phyloP scores from a whole-genome alignment of 2,113 vertebrate genomes.

The Limnothrissa miodon region DNA sequence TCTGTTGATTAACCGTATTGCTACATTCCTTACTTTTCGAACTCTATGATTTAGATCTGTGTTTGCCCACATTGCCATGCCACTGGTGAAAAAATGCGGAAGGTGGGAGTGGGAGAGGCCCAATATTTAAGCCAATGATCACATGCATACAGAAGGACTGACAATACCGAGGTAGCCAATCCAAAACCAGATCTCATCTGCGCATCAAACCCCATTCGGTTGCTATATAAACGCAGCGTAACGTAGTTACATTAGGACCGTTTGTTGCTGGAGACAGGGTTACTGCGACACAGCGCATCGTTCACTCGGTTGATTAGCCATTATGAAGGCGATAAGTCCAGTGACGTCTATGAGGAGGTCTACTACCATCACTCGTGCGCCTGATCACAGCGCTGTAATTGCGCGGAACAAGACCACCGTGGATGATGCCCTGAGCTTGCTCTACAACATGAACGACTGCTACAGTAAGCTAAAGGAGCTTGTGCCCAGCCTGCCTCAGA shows the following conservation, averaged over 20 bases:
- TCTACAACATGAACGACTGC: slow-evolving; percentile 90
- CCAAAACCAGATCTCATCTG: slow-evolving; percentile 1
- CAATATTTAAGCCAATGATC: background rate
- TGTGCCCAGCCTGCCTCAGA: slow-evolving; percentile 85
- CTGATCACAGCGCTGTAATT: slow-evolving; percentile 78
- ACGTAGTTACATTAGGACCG: background rate
- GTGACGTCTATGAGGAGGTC: slow-evolving; percentile 74
- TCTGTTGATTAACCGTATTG: too few relatives aligned
- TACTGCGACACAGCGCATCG: background rate
- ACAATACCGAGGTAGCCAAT: slow-evolving; percentile 45
- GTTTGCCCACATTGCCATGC: slow-evolving; percentile 9
- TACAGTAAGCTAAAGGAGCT: slow-evolving; percentile 87
- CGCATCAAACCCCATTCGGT: slow-evolving; percentile 29
- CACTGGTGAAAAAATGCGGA: slow-evolving; percentile 36
- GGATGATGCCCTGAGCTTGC: slow-evolving; percentile 80
- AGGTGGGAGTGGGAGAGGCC: slow-evolving; percentile 35
- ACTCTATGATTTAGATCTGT: too few relatives aligned
- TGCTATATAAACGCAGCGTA: slow-evolving; percentile 43
- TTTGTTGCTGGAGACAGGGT: background rate
- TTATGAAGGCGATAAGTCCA: slow-evolving; percentile 85
- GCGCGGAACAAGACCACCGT: slow-evolving; percentile 79
- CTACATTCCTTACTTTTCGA: background rate
- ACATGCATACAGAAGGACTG: slow-evolving; percentile 27
- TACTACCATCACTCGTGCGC: slow-evolving; percentile 57
- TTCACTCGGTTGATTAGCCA: background rate